phyloP scores from a whole-genome alignment of 2,113 vertebrate species.

The human region DNA sequence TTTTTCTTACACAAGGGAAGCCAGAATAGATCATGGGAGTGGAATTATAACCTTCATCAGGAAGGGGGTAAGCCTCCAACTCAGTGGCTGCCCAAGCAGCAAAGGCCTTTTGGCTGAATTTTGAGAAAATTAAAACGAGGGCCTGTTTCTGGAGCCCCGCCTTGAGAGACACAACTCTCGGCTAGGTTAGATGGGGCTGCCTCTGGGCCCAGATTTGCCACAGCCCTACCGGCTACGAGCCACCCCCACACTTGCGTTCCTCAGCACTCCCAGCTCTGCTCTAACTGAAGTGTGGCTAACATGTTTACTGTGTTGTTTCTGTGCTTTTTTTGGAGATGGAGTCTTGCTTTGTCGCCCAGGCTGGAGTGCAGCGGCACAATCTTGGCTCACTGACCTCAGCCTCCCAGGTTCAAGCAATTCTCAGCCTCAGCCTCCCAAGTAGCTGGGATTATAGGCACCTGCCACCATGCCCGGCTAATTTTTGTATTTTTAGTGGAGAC shows the following conservation, averaged over 20 bases:
- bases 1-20: background rate
- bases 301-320: background rate
- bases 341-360: no score
- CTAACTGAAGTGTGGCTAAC: background rate
- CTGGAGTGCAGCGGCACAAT: no score
- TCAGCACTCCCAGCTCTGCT: background rate
- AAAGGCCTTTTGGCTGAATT: background rate
- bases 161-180: background rate
- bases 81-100: background rate
- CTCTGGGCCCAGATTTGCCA: fast-evolving
- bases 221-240: fast-evolving
- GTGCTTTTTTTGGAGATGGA: background rate
- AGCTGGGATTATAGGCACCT: no score
- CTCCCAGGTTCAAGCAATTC: no score
- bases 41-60: background rate
- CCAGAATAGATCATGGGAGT: background rate
- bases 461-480: no score
- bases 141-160: background rate
- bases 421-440: no score
- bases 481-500: no score
- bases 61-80: background rate
- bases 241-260: fast-evolving
- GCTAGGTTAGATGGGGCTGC: background rate
- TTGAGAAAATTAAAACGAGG: background rate
- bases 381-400: no score